Evolutionary conservation across 53 echinoderm and acorn worm genomes (phyloP), one percentile per base, ranked within the genome.

Genomic region (Pentamera pediparva): DNA sequence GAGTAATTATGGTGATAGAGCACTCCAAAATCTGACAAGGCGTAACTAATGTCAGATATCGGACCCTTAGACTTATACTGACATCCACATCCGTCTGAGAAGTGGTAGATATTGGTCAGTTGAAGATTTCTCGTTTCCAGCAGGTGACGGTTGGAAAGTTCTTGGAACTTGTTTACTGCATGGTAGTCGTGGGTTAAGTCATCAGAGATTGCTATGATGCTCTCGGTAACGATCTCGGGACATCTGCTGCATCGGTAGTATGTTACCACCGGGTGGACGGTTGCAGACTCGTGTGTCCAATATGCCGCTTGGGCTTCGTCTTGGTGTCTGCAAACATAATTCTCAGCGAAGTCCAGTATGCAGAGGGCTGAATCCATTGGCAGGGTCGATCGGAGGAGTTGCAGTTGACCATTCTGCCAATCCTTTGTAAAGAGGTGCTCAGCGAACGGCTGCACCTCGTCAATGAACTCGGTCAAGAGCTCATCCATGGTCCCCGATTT

Each of bases 31-130:
- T 81, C 81, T 11, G 73, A 21, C 39, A 12, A 11, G 12, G 26
- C 86, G 70, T 75, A 76, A 62, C 80, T 80, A 20, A 86, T 48
- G 39, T 86, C 81, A 24, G 86, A 80, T 19, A 88, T 74, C 18
- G 88, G 83, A 3, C 80, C 83, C 20, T 59, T 74, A 28, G 67
- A 59, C 52, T 88, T 88, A 35, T 83, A 88, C 48, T 88, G 88
- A 26, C 59, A 48, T 17, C 64, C 34, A 36, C 88, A 88, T 1
- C 89, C 89, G 59, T 89, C 89, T 3, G 75, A 55, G 15, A 77
- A 86, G 27, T 75, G 38, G 69, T 63, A 62, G 13, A 88, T 32
- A 19, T 9, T 61, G 22, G 21, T 20, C 4, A 80, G 45, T 15
- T 47, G 5, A 2, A 87, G 32, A 4, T 29, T 21, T 7, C 75